Base-by-base conservation (phyloP, 2,888 invertebrate species). In the Hyles lineata region DNA sequence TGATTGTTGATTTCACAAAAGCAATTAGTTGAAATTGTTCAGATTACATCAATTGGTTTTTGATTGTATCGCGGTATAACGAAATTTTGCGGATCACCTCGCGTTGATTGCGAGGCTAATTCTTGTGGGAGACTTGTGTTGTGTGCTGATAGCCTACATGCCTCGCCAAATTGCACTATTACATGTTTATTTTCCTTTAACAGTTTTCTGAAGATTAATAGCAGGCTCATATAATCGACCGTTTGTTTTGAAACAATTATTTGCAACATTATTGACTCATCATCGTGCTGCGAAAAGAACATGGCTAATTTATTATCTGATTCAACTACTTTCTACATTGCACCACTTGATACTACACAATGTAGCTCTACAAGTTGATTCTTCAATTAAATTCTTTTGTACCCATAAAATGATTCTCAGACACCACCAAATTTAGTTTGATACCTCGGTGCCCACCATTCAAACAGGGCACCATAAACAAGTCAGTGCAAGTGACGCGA, bases 11-110 rank as follows among this genome's bases (percentile, higher is more conserved):
- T 73, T 73, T 73, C 73, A 70, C 73, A 73, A 70, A 70, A 35
- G 73, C 73, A 73, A 73, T 73, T 73, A 73, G 73, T 70, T 73
- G 62, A 70, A 73, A 73, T 73, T 73, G 73, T 73, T 70, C 60
- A 70, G 70, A 73, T 73, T 73, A 70, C 72, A 72, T 70, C 73
- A 67, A 72, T 72, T 72, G 72, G 35, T 50, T 73, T 73, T 73
- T 73, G 70, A 73, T 73, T 73, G 73, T 70, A 62, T 52, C 63
- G 63, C 58, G 29, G 55, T 67, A 58, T 72, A 72, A 58, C 72
- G 72, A 72, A 72, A 72, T 72, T 67, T 72, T 72, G 67, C 67
- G 67, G 67, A 67, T 67, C 67, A 50, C 67, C 67, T 67, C 67
- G 67, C 67, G 67, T 67, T 67, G 50, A 67, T 67, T 67, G 67